These are phyloP conservation scores for Tribolium freemani DNA, from an alignment of 2,888 invertebrate species.

Conservation along the genomic window DNA sequence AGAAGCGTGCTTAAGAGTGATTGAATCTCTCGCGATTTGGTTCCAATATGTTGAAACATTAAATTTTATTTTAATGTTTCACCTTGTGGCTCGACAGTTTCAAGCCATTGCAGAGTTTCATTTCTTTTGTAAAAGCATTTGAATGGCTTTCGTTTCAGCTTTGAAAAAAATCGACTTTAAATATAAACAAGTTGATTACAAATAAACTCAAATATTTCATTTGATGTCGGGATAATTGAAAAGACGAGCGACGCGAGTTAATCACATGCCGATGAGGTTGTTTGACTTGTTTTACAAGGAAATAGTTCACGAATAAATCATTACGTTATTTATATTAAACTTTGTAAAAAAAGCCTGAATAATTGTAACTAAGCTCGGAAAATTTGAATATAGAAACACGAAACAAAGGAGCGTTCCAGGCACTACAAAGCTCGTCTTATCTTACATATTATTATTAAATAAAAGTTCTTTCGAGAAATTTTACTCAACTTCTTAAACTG, in stretches of 20 bases:
- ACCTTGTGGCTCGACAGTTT: slow-evolving; percentile 26
- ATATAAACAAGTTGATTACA: background rate
- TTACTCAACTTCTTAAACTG: background rate
- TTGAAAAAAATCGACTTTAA: background rate
- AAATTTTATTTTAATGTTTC: slow-evolving; percentile 30
- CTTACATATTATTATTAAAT: background rate
- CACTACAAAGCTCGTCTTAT: background rate
- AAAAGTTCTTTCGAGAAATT: background rate
- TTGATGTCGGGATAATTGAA: background rate
- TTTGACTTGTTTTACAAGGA: background rate
- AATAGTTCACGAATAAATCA: background rate
- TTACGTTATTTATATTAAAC: background rate
- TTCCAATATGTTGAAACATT: slow-evolving; percentile 7
- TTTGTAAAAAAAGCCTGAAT: background rate
- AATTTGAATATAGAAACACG: background rate
- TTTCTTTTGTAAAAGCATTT: slow-evolving; percentile 33
- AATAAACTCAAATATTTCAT: background rate
- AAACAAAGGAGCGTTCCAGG: background rate
- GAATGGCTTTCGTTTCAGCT: slow-evolving; percentile 27
- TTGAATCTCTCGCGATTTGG: background rate
- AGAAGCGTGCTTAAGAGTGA: background rate
- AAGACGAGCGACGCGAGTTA: background rate
- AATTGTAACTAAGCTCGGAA: background rate
- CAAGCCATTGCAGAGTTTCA: slow-evolving; percentile 21
- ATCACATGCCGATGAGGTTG: background rate